phyloP scores from a whole-genome alignment of 2,888 invertebrate species.

The Acronicta psi region DNA sequence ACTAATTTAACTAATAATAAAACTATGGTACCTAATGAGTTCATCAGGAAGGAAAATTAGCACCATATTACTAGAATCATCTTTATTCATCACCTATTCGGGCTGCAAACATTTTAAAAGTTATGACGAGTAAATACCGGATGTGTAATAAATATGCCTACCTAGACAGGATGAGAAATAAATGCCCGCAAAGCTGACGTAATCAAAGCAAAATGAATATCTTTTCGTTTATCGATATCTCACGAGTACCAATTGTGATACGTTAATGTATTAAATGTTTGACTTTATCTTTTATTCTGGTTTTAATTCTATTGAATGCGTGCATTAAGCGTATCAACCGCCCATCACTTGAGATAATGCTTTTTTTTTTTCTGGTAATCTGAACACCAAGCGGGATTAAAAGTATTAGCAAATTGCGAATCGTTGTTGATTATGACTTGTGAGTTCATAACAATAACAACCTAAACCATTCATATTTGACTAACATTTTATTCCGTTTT shows the following conservation, averaged over 20 bases:
- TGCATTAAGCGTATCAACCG: not conserved
- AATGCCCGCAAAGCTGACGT: not conserved
- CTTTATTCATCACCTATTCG: conserved; percentile 4
- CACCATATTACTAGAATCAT: conserved; percentile 9
- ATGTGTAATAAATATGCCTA: conserved; percentile 3
- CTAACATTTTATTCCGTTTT: not conserved
- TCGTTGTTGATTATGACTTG: not conserved
- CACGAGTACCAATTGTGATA: conserved; percentile 12
- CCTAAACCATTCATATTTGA: not conserved
- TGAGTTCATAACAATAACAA: not conserved
- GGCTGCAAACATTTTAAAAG: conserved; percentile 4
- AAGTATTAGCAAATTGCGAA: not conserved
- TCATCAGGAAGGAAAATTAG: conserved; percentile 14
- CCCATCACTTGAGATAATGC: conserved; percentile 3
- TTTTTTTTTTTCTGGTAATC: conserved; percentile 4
- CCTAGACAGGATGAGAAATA: conserved; percentile 7
- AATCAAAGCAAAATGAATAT: not conserved
- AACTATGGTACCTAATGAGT: conserved; percentile 2
- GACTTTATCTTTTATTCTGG: conserved; percentile 1
- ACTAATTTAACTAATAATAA: not conserved
- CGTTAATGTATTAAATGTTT: not conserved
- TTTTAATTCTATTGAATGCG: not conserved
- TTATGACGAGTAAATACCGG: conserved; percentile 9
- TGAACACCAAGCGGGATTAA: not conserved
- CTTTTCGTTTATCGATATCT: conserved; percentile 9